Evolutionary conservation across 2,888 invertebrate species (phyloP).

Genomic region (Stenchaetothrips biformis): DNA sequence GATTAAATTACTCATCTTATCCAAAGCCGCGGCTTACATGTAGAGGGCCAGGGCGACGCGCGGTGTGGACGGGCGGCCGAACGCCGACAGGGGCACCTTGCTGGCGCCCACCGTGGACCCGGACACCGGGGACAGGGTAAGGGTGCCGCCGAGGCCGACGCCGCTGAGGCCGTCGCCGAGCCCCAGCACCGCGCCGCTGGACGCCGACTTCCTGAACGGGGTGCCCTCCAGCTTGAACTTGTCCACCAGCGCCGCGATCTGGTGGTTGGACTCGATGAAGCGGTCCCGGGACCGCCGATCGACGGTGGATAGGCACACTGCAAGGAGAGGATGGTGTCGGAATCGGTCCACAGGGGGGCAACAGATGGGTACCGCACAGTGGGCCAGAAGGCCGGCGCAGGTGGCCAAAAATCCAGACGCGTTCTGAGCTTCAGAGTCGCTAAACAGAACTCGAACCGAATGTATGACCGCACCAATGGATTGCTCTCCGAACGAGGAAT

Average conservation of each 20-base stretch:
- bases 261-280: conserved; percentile 88
- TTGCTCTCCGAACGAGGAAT: too few relatives aligned
- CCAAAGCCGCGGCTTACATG: conserved; percentile 48
- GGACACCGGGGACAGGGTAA: conserved; percentile 43
- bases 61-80: conserved; percentile 65
- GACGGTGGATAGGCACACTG: conserved; percentile 72
- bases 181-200: conserved; percentile 41
- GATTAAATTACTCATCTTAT: conserved; percentile 35
- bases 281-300: conserved; percentile 80
- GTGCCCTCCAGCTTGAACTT: conserved; percentile 85
- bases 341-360: too few relatives aligned
- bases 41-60: conserved; percentile 66
- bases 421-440: too few relatives aligned
- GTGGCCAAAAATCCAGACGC: too few relatives aligned
- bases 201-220: conserved; percentile 60
- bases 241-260: conserved; percentile 85
- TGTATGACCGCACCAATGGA: too few relatives aligned
- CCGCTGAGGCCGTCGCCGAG: conserved; percentile 47
- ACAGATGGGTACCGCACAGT: too few relatives aligned
- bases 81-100: conserved; percentile 67
- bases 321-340: conserved; percentile 36
- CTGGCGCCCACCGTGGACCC: conserved; percentile 40
- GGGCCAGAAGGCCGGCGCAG: too few relatives aligned
- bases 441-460: too few relatives aligned
- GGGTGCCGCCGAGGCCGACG: conserved; percentile 45